phyloP scores from a whole-genome alignment of 1,140 invertebrate species.

The Brachionus manjavacas region DNA sequence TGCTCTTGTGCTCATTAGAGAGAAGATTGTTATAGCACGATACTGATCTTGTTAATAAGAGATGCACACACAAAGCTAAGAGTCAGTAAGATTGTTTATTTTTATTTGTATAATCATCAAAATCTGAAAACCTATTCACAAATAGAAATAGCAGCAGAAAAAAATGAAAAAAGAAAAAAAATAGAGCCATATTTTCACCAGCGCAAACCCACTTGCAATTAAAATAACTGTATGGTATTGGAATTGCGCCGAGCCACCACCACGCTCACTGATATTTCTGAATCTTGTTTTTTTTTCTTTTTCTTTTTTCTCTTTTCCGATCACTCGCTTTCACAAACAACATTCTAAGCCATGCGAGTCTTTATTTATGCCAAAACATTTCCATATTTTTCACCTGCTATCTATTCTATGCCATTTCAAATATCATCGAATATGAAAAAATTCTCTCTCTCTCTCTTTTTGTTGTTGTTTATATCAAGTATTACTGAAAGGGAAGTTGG shows the following conservation, averaged over 20 bases:
- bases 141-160: not conserved
- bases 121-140: conserved; percentile 9
- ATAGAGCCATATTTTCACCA: conserved; percentile 29
- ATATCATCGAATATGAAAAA: not conserved
- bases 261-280: not conserved
- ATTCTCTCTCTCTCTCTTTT: no score
- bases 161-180: no score
- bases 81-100: conserved; percentile 20
- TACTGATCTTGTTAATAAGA: conserved; percentile 36
- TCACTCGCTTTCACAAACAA: not conserved
- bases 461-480: not conserved
- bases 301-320: no score
- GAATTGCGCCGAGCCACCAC: not conserved
- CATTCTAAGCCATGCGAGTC: conserved; percentile 19
- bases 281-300: not conserved
- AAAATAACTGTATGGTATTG: conserved; percentile 32
- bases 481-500: conserved; percentile 22
- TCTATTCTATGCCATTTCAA: conserved; percentile 17
- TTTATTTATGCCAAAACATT: conserved; percentile 30
- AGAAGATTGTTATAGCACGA: not conserved
- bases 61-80: not conserved
- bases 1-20: conserved; percentile 13
- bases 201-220: not conserved
- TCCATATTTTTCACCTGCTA: conserved; percentile 30
- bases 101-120: conserved; percentile 39